A percentile compares a stretch with the other conserved stretches of the same genome.
These are phyloP conservation scores for Monopterus albus DNA, from an alignment of 2,113 vertebrate species.

Conservation along the genomic window DNA sequence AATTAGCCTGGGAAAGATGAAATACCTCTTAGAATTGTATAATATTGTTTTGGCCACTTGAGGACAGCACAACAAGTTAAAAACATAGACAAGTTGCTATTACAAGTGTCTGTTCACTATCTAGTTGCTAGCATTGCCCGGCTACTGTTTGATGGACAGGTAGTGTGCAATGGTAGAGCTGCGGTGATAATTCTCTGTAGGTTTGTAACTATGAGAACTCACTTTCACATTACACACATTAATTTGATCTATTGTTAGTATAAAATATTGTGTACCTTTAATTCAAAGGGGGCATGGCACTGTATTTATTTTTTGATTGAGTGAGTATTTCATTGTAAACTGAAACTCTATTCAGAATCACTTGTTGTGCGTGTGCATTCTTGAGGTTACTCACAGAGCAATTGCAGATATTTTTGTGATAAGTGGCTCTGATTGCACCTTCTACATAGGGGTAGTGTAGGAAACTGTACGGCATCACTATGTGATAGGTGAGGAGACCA, in stretches of 20 bases:
- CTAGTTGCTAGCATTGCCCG: too few relatives aligned
- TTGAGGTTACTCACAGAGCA: constrained; percentile 81
- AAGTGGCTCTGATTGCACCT: constrained; percentile 85
- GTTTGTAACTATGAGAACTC: too few relatives aligned
- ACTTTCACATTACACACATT: not conserved
- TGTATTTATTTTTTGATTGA: too few relatives aligned
- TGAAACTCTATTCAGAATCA: too few relatives aligned
- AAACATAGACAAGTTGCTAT: not conserved
- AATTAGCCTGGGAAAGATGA: constrained; percentile 38
- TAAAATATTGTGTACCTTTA: too few relatives aligned
- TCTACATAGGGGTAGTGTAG: constrained; percentile 86
- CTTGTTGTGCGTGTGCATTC: not conserved
- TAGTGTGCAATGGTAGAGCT: too few relatives aligned
- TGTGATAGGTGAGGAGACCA: constrained; percentile 88
- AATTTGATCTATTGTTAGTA: not conserved
- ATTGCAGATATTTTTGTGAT: constrained; percentile 85
- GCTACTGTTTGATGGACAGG: too few relatives aligned
- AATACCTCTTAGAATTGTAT: not conserved
- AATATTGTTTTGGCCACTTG: not conserved
- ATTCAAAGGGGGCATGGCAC: too few relatives aligned
- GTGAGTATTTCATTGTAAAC: too few relatives aligned
- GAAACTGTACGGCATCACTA: constrained; percentile 88
- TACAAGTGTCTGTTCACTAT: too few relatives aligned
- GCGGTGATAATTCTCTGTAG: not conserved
- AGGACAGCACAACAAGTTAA: not conserved